These are phyloP conservation scores for Neosalanx taihuensis DNA, from an alignment of 2,797 vertebrate genomes.

Conservation along the genomic window DNA sequence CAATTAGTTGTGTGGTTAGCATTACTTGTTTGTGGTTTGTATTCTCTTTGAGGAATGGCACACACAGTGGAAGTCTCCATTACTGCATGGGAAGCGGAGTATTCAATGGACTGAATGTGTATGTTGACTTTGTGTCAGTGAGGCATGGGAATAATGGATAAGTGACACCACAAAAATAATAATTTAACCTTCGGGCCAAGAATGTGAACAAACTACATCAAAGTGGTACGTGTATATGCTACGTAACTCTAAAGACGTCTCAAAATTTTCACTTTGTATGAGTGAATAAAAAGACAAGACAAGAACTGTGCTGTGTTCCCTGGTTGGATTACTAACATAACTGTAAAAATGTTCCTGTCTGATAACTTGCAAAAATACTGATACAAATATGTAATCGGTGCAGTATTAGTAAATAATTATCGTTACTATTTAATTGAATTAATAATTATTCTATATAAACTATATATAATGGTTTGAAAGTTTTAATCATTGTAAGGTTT, in stretches of 20 bases:
- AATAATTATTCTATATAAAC: no score
- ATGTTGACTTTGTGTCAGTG: conserved; percentile 27
- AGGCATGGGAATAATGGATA: conserved; percentile 25
- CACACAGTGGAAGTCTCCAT: conserved; percentile 44
- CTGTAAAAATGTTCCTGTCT: no score
- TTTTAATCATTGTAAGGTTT: no score
- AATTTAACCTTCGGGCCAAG: conserved; percentile 20
- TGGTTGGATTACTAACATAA: no score
- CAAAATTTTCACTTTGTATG: background rate
- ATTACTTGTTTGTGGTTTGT: conserved; percentile 41
- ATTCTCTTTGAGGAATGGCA: conserved; percentile 42
- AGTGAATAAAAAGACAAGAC: background rate
- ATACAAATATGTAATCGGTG: no score
- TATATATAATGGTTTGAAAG: no score
- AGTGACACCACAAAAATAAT: conserved; percentile 26
- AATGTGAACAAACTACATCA: conserved; percentile 30
- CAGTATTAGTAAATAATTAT: no score
- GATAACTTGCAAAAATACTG: no score
- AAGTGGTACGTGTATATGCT: conserved; percentile 25
- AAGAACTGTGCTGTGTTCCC: no score
- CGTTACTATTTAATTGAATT: no score
- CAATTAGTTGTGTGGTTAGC: conserved; percentile 38
- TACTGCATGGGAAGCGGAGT: conserved; percentile 35
- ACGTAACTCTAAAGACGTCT: conserved; percentile 19
- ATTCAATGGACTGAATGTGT: conserved; percentile 16